Percentiles rank a stretch among this genome's conserved stretches.
phyloP scores from a whole-genome alignment of 2,888 invertebrate species.

The Sesia apiformis region DNA sequence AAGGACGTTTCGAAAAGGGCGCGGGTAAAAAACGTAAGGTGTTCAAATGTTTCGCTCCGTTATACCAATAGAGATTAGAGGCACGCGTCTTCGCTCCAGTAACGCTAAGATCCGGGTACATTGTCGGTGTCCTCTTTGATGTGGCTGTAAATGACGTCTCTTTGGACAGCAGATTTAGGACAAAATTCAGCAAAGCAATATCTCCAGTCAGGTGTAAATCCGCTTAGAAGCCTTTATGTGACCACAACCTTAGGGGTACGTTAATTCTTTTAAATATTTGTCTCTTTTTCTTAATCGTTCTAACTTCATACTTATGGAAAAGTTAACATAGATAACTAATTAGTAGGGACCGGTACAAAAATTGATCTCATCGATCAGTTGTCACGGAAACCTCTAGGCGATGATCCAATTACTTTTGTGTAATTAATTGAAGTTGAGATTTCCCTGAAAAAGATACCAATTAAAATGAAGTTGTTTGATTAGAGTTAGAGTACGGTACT shows the following conservation, averaged over 20 bases:
- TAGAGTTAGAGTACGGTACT: slow-evolving; percentile 46
- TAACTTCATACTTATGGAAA: neutral
- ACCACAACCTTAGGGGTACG: slow-evolving; percentile 25
- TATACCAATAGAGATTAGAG: slow-evolving; percentile 70
- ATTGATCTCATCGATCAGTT: slow-evolving; percentile 40
- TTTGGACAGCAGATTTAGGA: slow-evolving; percentile 39
- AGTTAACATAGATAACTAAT: slow-evolving; percentile 14
- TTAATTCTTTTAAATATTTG: neutral
- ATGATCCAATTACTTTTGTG: slow-evolving; percentile 44
- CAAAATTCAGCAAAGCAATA: slow-evolving; percentile 39
- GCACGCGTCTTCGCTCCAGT: slow-evolving; percentile 58
- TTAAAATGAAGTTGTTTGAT: slow-evolving; percentile 51
- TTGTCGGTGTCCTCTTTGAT: slow-evolving; percentile 57
- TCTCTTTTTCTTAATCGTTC: neutral
- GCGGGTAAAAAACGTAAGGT: slow-evolving; percentile 59
- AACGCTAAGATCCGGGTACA: slow-evolving; percentile 34
- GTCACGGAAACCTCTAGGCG: slow-evolving; percentile 25
- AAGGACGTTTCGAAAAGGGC: slow-evolving; percentile 40
- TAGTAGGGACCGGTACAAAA: slow-evolving; percentile 26
- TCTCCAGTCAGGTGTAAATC: slow-evolving; percentile 42
- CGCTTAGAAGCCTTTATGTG: slow-evolving; percentile 22
- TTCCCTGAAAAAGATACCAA: slow-evolving; percentile 36
- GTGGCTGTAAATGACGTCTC: slow-evolving; percentile 61
- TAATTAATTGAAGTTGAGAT: slow-evolving; percentile 56
- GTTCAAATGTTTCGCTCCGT: slow-evolving; percentile 59